These are phyloP conservation scores for Pterocles orientalis DNA, from an alignment of 2,113 vertebrate genomes.

Conservation along the genomic window DNA sequence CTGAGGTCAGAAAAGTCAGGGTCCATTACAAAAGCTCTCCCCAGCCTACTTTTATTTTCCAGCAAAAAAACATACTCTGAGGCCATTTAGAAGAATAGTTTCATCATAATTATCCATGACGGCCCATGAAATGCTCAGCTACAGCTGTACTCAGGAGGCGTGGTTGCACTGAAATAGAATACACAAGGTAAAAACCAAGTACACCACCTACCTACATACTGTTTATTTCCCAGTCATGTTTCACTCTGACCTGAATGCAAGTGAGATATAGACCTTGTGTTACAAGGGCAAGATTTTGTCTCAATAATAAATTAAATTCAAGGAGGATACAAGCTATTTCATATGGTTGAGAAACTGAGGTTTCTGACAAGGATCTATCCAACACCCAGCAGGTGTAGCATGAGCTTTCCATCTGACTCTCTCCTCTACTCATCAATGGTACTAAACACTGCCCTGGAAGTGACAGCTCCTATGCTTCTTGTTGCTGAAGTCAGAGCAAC, in stretches of 20 bases:
- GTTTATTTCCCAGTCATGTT: neutral
- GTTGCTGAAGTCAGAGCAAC: neutral
- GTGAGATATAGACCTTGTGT: neutral
- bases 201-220: neutral
- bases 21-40: neutral
- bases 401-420: neutral
- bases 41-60: neutral
- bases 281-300: neutral
- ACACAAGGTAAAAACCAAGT: neutral
- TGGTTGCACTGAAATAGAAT: accelerated
- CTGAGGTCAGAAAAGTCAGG: neutral
- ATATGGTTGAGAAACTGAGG: neutral
- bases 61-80: neutral
- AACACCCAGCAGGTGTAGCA: accelerated
- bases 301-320: neutral
- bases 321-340: neutral
- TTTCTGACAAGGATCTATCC: neutral
- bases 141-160: neutral
- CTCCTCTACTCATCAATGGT: neutral
- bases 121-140: neutral
- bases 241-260: neutral
- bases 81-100: neutral
- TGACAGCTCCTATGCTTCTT: neutral
- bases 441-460: neutral
- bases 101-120: neutral